These are phyloP conservation scores for Kuschelorhynchus macadamiae DNA, from an alignment of 2,888 invertebrate species.

Conservation along the genomic window DNA sequence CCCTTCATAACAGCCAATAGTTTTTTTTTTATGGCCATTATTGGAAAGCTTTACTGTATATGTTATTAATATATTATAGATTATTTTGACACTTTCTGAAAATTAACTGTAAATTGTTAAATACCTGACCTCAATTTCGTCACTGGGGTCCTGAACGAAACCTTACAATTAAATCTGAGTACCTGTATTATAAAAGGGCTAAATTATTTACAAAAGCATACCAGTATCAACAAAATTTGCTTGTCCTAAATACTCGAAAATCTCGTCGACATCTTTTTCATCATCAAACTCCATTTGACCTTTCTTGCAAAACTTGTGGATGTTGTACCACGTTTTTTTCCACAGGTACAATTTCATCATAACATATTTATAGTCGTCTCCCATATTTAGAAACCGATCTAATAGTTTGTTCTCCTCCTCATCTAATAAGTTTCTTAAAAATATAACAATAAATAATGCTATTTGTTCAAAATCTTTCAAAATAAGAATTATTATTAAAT, in stretches of 20 bases:
- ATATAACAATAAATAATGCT: no score
- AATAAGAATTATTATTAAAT: no score
- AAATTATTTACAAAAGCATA: conserved; percentile 19
- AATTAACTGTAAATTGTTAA: no score
- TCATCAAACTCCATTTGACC: conserved; percentile 50
- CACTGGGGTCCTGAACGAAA: no score
- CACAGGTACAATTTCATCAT: conserved; percentile 56
- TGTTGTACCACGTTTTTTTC: conserved; percentile 56
- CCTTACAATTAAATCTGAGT: no score
- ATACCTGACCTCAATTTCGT: no score
- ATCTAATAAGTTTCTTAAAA: background rate
- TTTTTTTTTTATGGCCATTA: no score
- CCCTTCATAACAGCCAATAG: no score
- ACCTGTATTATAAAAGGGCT: conserved; percentile 1
- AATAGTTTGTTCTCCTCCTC: conserved; percentile 15
- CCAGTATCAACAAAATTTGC: conserved; percentile 56
- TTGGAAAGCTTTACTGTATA: no score
- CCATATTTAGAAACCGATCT: conserved; percentile 45
- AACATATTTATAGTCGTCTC: conserved; percentile 52
- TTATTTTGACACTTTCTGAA: no score
- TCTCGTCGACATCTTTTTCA: conserved; percentile 50
- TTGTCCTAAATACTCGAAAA: conserved; percentile 53
- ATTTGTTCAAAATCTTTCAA: no score
- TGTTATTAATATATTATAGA: no score
- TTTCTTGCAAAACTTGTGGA: conserved; percentile 52